These are phyloP conservation scores for Pelecanoides urinatrix DNA, from an alignment of 2,113 vertebrate genomes.

Conservation along the genomic window DNA sequence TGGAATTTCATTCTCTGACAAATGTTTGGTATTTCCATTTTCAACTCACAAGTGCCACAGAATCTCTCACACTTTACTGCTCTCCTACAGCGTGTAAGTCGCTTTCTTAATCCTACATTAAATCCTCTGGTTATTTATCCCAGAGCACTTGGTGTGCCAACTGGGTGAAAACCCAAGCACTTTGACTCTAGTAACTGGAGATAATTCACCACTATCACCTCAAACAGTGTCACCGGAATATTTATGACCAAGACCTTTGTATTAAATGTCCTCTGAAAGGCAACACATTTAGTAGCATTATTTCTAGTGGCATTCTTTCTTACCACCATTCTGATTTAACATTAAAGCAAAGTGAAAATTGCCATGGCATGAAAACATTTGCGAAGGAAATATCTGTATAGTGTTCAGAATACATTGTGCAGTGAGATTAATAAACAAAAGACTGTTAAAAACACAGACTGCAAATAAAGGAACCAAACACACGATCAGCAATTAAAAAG, in stretches of 20 bases:
- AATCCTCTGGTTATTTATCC: neutral
- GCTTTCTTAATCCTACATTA: neutral
- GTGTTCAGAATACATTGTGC: neutral
- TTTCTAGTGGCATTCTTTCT: neutral
- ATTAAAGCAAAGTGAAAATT: neutral
- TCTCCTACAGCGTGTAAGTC: no score
- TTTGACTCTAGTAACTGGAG: neutral
- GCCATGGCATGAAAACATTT: neutral
- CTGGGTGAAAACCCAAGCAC: neutral
- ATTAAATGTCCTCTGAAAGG: neutral
- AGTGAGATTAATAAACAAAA: neutral
- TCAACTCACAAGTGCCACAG: neutral
- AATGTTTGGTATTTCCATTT: neutral
- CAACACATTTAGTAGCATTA: neutral
- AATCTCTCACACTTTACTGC: neutral
- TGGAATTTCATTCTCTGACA: neutral
- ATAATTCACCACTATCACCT: neutral
- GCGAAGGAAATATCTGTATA: neutral
- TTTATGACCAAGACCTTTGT: neutral
- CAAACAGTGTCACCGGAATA: neutral
- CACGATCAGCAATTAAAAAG: neutral
- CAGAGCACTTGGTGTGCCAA: neutral
- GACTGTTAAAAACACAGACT: neutral
- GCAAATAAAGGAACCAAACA: neutral
- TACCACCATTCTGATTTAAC: neutral